phyloP scores from a whole-genome alignment of 1,140 invertebrate species.

The Propsilocerus akamusi region DNA sequence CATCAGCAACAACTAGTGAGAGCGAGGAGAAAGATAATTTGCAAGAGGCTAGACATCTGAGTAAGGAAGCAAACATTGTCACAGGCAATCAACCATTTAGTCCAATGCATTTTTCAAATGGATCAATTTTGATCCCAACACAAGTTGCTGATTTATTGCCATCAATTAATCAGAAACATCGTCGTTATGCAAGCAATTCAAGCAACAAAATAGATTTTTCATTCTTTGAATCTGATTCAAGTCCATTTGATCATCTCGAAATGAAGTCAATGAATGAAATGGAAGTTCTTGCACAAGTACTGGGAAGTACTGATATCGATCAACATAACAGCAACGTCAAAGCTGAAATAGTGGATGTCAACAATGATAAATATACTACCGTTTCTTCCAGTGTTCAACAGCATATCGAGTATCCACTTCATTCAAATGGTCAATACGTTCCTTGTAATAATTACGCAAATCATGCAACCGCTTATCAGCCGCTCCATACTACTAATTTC shows the following conservation, averaged over 20 bases:
- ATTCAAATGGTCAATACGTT: slow-evolving; percentile 1
- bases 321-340: background rate
- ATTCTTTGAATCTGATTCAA: slow-evolving; percentile 77
- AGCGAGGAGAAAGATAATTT: slow-evolving; percentile 10
- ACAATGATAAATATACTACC: background rate
- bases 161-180: slow-evolving; percentile 16
- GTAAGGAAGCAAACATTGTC: slow-evolving; percentile 4
- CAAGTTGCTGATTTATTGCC: slow-evolving; percentile 22
- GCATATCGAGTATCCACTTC: slow-evolving; percentile 4
- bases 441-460: background rate
- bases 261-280: slow-evolving; percentile 79
- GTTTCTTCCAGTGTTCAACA: background rate
- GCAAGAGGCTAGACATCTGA: slow-evolving; percentile 9
- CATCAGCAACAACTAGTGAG: slow-evolving; percentile 14
- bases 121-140: slow-evolving; percentile 22
- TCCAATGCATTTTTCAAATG: slow-evolving; percentile 15
- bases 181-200: slow-evolving; percentile 19
- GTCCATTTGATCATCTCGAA: slow-evolving; percentile 80
- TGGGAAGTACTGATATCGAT: slow-evolving; percentile 20
- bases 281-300: slow-evolving; percentile 60
- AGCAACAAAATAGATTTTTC: slow-evolving; percentile 38
- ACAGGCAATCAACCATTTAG: slow-evolving; percentile 2
- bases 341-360: background rate
- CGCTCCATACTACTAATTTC: too few species aligned
- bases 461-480: too few species aligned